Evolutionary conservation across 2,888 invertebrate genomes (phyloP).

Genomic region (Himalopsyche anomala): DNA sequence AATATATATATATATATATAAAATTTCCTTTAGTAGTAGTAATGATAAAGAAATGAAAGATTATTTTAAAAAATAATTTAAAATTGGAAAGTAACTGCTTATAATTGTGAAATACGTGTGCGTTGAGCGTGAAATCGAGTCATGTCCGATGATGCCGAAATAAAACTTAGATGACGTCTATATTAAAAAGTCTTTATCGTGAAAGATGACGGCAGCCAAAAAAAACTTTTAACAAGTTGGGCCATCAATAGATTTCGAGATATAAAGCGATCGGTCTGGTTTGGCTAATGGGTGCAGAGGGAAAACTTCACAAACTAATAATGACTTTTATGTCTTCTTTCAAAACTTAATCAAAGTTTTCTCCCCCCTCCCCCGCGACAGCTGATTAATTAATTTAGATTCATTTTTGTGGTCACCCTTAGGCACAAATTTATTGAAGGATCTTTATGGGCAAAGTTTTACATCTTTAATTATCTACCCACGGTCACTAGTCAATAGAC

Average conservation of each 20-base stretch:
- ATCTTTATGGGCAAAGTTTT: neutral
- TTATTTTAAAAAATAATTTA: too few species aligned
- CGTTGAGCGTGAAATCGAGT: too few species aligned
- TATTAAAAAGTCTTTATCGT: slow-evolving; percentile 15
- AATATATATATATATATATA: too few species aligned
- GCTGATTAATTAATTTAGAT: slow-evolving; percentile 51
- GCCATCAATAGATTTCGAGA: neutral
- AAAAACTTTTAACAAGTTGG: slow-evolving; percentile 24
- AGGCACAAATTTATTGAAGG: neutral
- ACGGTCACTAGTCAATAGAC: too few species aligned
- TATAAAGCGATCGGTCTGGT: slow-evolving; percentile 25
- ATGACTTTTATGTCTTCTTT: slow-evolving; percentile 48
- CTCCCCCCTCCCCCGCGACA: neutral
- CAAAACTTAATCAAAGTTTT: slow-evolving; percentile 54
- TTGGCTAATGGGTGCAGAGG: slow-evolving; percentile 3
- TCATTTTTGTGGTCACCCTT: neutral
- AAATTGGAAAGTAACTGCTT: too few species aligned
- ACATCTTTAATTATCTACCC: neutral
- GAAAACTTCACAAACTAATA: slow-evolving; percentile 48
- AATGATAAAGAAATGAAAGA: too few species aligned
- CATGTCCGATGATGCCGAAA: too few species aligned
- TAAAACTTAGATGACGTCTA: neutral
- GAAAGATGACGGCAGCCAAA: neutral
- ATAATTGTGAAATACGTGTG: too few species aligned
- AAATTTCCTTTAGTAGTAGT: too few species aligned